phyloP scores from a whole-genome alignment of 2,797 vertebrate species.

The Squalus acanthias region DNA sequence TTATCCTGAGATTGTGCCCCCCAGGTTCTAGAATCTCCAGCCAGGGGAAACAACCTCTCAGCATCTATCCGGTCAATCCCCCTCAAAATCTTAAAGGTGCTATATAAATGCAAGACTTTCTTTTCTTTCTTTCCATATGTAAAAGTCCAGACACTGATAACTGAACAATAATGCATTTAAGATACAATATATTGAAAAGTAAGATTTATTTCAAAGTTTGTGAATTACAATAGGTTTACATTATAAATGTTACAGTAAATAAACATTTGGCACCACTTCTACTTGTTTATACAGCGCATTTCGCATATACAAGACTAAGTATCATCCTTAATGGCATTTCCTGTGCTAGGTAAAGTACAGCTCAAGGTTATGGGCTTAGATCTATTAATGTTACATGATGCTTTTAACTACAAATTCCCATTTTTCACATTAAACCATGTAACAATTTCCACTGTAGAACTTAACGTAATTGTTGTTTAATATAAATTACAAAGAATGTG shows the following conservation, averaged over 20 bases:
- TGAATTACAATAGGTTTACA: neutral
- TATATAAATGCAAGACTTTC: neutral
- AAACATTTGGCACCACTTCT: constrained; percentile 24
- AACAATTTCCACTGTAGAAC: neutral
- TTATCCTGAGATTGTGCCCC: too few relatives aligned
- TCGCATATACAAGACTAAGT: neutral
- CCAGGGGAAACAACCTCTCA: too few relatives aligned
- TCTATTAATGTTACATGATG: neutral
- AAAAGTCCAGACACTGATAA: neutral
- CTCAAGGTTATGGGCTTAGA: neutral
- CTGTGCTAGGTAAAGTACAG: neutral
- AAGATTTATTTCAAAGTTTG: constrained; percentile 27
- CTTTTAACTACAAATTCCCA: neutral
- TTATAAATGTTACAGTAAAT: constrained; percentile 34
- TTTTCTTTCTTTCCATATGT: neutral
- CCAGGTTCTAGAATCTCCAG: too few relatives aligned
- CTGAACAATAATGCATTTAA: neutral
- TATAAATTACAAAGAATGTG: neutral
- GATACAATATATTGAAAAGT: constrained; percentile 13
- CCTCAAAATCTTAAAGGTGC: too few relatives aligned
- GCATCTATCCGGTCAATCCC: too few relatives aligned
- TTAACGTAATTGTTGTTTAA: neutral
- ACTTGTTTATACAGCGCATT: constrained; percentile 26
- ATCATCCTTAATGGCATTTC: neutral
- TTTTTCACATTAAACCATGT: neutral